phyloP scores from a whole-genome alignment of 2,113 vertebrate species.

The Tonatia bakeri region DNA sequence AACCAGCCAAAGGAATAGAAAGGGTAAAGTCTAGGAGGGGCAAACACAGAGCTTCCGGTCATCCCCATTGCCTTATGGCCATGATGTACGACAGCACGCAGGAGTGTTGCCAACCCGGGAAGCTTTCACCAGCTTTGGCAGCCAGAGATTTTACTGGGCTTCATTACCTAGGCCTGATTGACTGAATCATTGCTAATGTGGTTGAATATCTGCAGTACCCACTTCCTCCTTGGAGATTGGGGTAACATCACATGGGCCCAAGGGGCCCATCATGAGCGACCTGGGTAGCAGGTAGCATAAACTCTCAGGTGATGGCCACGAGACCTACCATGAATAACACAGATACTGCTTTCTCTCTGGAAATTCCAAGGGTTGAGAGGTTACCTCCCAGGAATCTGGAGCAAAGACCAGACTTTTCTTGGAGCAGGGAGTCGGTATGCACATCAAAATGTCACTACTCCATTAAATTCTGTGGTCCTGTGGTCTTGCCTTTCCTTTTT shows the following conservation, averaged over 20 bases:
- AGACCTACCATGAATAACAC: background rate
- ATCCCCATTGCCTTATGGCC: background rate
- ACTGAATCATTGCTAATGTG: background rate
- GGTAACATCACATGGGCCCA: background rate
- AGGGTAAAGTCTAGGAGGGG: background rate
- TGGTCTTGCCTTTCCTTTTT: background rate
- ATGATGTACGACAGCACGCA: no score
- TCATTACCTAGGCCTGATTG: background rate
- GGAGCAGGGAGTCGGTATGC: accelerated
- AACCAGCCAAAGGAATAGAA: background rate
- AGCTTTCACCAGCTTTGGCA: background rate
- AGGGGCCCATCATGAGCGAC: background rate
- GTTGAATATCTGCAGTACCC: background rate
- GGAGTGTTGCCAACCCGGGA: background rate
- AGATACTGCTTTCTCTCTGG: background rate
- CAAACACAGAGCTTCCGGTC: background rate
- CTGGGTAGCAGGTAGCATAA: background rate
- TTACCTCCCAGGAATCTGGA: background rate
- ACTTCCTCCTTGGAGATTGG: no score
- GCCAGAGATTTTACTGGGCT: background rate
- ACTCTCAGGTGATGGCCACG: background rate
- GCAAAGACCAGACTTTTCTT: background rate
- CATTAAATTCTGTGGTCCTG: background rate
- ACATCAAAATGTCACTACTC: background rate
- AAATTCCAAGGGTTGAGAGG: background rate